Base-by-base conservation (phyloP, 2,888 invertebrate species). In the Cheilosia grossa region DNA sequence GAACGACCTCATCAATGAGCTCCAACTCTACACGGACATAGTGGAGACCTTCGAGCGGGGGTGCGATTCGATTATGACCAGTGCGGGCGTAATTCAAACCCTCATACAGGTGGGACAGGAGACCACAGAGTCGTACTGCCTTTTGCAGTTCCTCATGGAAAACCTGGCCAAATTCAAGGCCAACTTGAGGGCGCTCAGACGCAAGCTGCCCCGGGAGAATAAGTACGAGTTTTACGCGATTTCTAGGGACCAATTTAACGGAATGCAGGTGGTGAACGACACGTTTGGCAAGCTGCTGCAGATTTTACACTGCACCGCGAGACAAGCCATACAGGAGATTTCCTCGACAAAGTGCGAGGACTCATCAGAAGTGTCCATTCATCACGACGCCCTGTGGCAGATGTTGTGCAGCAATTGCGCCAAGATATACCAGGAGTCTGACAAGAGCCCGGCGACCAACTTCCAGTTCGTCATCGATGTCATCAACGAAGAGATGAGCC, bases 131-230 rank as follows among this genome's bases (percentile, higher is more conserved):
- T 93, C 96, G 86, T 96, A 95, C 0, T 92, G 94, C 63, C 93
- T 97, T 17, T 94, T 97, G 90, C 96, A 96, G 89, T 95, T 96
- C 87, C 93, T 97, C 30, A 94, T 95, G 89, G 94, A 94, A 4
- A 94, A 94, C 51, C 94, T 95, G 56, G 95, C 96, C 72, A 94
- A 95, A 0, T 93, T 98, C 13, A 95, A 96, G 88, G 96, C 96
- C 89, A 96, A 97, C 90, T 93, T 98, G 47, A 97, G 97, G 92
- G 93, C 95, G 66, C 94, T 97, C 0, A 94, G 96, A 70, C 93
- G 97, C 1, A 94, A 96, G 6, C 92, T 97, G 64, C 95, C 94
- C 73, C 94, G 95, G 5, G 90, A 90, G 82, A 86, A 87, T 7
- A 87, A 87, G 17, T 82, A 90, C 6, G 88, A 86, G 1, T 91